Evolutionary conservation across 1,140 invertebrate genomes (phyloP).

Genomic region (Steinernema khuongi): DNA sequence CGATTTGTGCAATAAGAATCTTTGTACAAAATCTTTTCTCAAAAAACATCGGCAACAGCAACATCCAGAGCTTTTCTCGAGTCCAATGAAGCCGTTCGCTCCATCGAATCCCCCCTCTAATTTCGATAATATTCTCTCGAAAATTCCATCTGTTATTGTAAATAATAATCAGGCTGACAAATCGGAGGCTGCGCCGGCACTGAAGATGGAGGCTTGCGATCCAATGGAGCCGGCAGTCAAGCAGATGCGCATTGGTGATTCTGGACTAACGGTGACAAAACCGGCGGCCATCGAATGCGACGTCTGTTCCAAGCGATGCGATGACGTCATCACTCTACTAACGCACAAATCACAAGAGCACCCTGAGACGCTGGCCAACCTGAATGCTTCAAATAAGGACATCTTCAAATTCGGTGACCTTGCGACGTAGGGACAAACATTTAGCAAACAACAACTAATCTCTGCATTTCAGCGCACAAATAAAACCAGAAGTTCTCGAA

Average conservation of each 20-base stretch:
- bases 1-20: conserved; percentile 92
- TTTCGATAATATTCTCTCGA: not conserved
- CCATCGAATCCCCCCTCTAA: not conserved
- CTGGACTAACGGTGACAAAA: not conserved
- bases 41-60: conserved; percentile 64
- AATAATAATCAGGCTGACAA: not conserved
- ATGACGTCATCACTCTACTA: conserved; percentile 14
- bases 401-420: not conserved
- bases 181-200: not conserved
- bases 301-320: conserved; percentile 22
- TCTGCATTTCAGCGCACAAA: not conserved
- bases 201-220: not conserved
- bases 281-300: conserved; percentile 7
- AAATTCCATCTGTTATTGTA: not conserved
- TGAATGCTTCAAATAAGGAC: not conserved
- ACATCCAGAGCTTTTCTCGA: conserved; percentile 24
- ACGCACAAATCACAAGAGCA: conserved; percentile 26
- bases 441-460: not conserved
- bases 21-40: conserved; percentile 94
- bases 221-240: not conserved
- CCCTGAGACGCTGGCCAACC: not conserved
- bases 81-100: not conserved
- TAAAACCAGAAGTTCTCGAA: not conserved
- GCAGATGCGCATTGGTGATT: conserved; percentile 5
- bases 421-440: not conserved